Evolutionary conservation across 30 jellyfish, hydroid and myxozoan species (phyloP), one percentile per base, ranked within the genome.

Genomic region (Kudoa iwatai): DNA sequence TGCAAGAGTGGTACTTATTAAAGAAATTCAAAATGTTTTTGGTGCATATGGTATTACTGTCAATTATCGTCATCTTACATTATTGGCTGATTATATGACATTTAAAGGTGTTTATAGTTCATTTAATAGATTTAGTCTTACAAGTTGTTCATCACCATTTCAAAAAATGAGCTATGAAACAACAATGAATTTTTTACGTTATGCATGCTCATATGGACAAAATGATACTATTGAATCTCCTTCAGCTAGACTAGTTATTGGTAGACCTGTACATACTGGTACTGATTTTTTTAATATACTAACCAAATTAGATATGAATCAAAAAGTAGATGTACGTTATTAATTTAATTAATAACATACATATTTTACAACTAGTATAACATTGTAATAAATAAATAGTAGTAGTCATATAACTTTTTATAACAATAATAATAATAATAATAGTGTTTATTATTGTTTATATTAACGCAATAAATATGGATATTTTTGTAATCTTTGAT

Each of bases 141-240:
- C 62, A 34, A 34, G 84, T 40, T 59, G 60, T 21, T 74, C 93
- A 24, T 71, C 42, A 42, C 93, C 93, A 17, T 57, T 71, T 33
- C 93, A 71, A 24, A 71, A 71, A 49, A 71, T 71, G 93, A 71
- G 89, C 32, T 71, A 59, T 45, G 93, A 71, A 40, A 71, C 93
- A 4, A 55, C 84, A 20, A 71, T 65, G 19, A 51, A 48, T 35
- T 71, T 71, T 43, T 42, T 71, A 21, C 65, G 84, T 38, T 47
- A 50, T 40, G 86, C 93, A 0, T 42, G 84, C 18, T 83, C 87
- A 34, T 71, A 53, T 26, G 87, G 87, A 14, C 82, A 74, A 21
- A 51, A 50, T 33, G 93, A 71, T 48, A 55, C 84, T 17, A 48
- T 71, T n/a, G 87, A 67, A 19, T 71, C 93, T 19, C 93, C 93